Evolutionary conservation across 1,140 invertebrate genomes (phyloP).

Genomic region (Belonocnema kinseyi): DNA sequence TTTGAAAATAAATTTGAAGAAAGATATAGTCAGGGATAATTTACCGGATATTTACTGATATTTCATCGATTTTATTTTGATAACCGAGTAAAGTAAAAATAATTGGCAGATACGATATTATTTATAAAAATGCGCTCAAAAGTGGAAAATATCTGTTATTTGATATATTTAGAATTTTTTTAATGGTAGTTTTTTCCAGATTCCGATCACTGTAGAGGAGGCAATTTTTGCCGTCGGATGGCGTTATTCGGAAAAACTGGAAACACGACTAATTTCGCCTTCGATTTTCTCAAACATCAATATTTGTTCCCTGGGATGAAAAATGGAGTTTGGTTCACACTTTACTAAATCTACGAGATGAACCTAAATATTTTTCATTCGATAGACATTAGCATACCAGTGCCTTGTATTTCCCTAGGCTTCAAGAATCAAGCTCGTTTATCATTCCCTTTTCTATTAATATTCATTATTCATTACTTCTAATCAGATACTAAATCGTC

Average conservation of each 20-base stretch:
- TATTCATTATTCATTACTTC: slow-evolving; percentile 29
- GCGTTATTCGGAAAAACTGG: slow-evolving; percentile 11
- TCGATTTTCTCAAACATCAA: slow-evolving; percentile 25
- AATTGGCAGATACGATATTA: too few relatives aligned
- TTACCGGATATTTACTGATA: too few relatives aligned
- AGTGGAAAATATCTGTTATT: too few relatives aligned
- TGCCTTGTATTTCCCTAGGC: neutral
- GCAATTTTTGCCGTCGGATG: neutral
- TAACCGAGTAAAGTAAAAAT: too few relatives aligned
- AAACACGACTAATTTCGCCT: neutral
- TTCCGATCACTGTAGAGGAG: neutral
- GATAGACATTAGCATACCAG: neutral
- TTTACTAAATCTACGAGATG: slow-evolving; percentile 16
- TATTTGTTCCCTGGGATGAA: slow-evolving; percentile 26
- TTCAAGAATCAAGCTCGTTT: slow-evolving; percentile 12
- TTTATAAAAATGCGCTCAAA: too few relatives aligned
- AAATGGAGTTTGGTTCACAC: slow-evolving; percentile 21
- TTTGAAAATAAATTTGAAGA: too few relatives aligned
- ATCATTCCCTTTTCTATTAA: slow-evolving; percentile 19
- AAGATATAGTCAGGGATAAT: too few relatives aligned
- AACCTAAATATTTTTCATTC: slow-evolving; percentile 16
- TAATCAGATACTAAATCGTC: slow-evolving; percentile 17
- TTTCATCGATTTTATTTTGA: too few relatives aligned
- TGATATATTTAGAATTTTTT: neutral
- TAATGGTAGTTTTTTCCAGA: neutral